phyloP scores from a whole-genome alignment of 2,888 invertebrate species.

The Pristionchus maxplancki region DNA sequence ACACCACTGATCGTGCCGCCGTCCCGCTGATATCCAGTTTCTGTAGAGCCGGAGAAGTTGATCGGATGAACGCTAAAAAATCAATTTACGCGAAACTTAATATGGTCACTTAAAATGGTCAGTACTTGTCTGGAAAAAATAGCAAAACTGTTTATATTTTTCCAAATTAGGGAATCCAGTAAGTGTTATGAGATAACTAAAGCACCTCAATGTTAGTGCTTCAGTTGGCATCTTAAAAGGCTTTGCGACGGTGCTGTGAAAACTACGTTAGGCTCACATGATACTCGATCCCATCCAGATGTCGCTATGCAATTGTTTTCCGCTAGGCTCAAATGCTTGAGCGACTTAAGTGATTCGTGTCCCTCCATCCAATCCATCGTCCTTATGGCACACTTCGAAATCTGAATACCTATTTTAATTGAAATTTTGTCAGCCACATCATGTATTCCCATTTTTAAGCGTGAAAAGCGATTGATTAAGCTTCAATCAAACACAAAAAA shows the following conservation, averaged over 20 bases:
- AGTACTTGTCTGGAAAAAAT: not conserved
- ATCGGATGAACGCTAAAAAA: not conserved
- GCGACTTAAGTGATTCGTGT: not conserved
- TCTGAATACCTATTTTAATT: too few species aligned
- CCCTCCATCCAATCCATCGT: not conserved
- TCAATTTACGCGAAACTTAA: not conserved
- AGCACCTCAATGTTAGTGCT: too few species aligned
- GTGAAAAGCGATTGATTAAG: too few species aligned
- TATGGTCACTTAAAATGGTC: not conserved
- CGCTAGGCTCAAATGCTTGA: not conserved
- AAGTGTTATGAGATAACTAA: too few species aligned
- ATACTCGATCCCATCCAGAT: not conserved
- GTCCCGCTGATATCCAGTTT: not conserved
- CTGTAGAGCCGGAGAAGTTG: not conserved
- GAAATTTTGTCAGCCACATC: too few species aligned
- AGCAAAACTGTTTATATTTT: too few species aligned
- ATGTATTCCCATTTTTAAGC: too few species aligned
- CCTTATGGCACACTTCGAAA: not conserved
- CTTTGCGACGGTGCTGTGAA: too few species aligned
- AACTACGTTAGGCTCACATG: too few species aligned
- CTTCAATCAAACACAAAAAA: too few species aligned
- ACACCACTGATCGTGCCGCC: not conserved
- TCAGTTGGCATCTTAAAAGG: too few species aligned
- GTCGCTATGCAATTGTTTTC: conserved; percentile 4
- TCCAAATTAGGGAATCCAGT: too few species aligned